phyloP scores from a whole-genome alignment of 2,113 vertebrate species.

The Xiphophorus maculatus region DNA sequence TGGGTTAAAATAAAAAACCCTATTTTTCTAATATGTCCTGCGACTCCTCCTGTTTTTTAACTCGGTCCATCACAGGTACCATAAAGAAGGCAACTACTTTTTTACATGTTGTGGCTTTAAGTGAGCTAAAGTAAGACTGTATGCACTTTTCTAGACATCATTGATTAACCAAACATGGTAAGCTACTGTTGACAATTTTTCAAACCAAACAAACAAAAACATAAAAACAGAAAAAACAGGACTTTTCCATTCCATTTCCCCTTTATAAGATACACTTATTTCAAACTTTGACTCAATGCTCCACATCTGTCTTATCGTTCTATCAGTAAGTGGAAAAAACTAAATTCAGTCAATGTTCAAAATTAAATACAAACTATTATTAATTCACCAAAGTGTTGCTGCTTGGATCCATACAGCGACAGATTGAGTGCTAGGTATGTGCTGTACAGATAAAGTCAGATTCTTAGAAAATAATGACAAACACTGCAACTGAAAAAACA shows the following conservation, averaged over 20 bases:
- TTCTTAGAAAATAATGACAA: not conserved
- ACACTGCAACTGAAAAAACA: not conserved
- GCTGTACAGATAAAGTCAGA: slow-evolving; percentile 1
- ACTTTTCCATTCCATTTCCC: not conserved
- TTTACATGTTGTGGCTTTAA: not conserved
- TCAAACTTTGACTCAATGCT: not conserved
- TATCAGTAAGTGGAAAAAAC: slow-evolving; percentile 23
- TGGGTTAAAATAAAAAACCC: too few species aligned
- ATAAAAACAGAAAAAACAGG: not conserved
- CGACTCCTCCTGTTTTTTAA: too few species aligned
- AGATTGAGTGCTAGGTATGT: slow-evolving; percentile 6
- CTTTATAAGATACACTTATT: not conserved
- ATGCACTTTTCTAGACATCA: not conserved
- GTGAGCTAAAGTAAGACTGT: not conserved
- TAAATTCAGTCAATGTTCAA: slow-evolving; percentile 42
- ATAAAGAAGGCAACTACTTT: not conserved
- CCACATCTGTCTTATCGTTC: not conserved
- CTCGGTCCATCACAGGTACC: too few species aligned
- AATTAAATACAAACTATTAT: slow-evolving; percentile 38
- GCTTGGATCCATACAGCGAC: slow-evolving; percentile 35
- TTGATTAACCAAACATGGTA: not conserved
- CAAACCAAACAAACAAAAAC: not conserved
- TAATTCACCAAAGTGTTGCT: slow-evolving; percentile 11
- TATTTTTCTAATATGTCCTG: too few species aligned
- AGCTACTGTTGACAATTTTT: not conserved